phyloP scores from a whole-genome alignment of 2,888 invertebrate species.

The Drosophila kambysellisi region DNA sequence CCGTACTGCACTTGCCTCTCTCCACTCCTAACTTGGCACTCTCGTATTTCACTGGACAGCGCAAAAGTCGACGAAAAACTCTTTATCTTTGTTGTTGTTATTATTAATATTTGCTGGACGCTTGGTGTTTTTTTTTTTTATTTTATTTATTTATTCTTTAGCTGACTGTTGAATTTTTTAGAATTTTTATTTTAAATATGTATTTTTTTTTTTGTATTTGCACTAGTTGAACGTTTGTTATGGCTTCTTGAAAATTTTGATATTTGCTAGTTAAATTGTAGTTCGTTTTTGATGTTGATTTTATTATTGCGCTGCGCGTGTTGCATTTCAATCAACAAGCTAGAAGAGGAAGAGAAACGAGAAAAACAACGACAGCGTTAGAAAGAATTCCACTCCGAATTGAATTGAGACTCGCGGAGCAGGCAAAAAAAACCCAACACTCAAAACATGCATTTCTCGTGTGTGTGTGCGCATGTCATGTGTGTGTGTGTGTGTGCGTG shows the following conservation, averaged over 20 bases:
- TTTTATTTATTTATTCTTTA: conserved; percentile 23
- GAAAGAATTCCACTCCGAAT: conserved; percentile 33
- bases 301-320: conserved; percentile 64
- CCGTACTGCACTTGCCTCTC: conserved; percentile 10
- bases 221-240: conserved; percentile 46
- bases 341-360: conserved; percentile 38
- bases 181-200: conserved; percentile 23
- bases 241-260: conserved; percentile 55
- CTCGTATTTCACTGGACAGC: conserved; percentile 56
- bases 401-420: conserved; percentile 24
- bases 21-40: conserved; percentile 9
- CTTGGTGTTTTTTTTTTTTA: conserved; percentile 27
- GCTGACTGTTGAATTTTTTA: conserved; percentile 44
- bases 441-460: conserved; percentile 38
- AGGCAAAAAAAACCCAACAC: conserved; percentile 26
- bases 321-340: conserved; percentile 71
- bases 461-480: neutral
- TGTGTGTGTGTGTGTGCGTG: neutral
- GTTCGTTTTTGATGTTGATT: conserved; percentile 36
- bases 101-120: conserved; percentile 37
- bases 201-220: conserved; percentile 30
- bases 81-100: conserved; percentile 47
- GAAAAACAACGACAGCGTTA: conserved; percentile 46
- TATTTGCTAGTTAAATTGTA: conserved; percentile 51
- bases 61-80: conserved; percentile 43